These are phyloP conservation scores for Ornithoptera alexandrae DNA, from an alignment of 2,888 invertebrate species.

Conservation along the genomic window DNA sequence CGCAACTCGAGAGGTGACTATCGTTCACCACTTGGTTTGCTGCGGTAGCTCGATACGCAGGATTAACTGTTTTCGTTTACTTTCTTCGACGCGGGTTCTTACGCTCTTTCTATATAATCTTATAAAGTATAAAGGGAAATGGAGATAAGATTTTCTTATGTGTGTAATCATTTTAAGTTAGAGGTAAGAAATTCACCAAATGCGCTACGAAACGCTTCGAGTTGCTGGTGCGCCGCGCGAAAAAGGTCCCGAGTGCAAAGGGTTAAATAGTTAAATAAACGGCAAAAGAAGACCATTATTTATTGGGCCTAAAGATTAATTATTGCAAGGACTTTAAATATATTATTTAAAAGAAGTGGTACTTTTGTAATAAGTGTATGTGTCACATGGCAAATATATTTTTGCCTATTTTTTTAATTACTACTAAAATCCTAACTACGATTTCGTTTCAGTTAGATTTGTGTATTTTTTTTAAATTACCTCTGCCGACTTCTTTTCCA, in stretches of 20 bases:
- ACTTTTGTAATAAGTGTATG: neutral
- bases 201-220: too few relatives aligned
- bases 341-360: neutral
- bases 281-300: neutral
- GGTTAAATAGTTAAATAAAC: neutral
- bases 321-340: neutral
- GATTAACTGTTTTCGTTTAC: too few relatives aligned
- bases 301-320: neutral
- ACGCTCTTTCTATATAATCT: too few relatives aligned
- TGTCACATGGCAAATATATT: neutral
- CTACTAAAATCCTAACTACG: neutral
- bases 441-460: neutral
- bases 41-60: too few relatives aligned
- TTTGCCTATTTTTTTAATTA: neutral
- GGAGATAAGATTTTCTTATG: too few relatives aligned
- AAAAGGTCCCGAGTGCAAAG: too few relatives aligned
- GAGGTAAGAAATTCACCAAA: too few relatives aligned
- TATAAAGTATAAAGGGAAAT: too few relatives aligned
- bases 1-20: neutral
- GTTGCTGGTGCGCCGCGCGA: too few relatives aligned
- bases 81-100: too few relatives aligned
- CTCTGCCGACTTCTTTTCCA: conserved; percentile 50
- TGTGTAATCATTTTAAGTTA: too few relatives aligned
- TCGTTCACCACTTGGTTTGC: too few relatives aligned
- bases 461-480: conserved; percentile 45